Base-by-base conservation (phyloP, 2,113 vertebrate genomes). In the Lasiurus borealis region DNA sequence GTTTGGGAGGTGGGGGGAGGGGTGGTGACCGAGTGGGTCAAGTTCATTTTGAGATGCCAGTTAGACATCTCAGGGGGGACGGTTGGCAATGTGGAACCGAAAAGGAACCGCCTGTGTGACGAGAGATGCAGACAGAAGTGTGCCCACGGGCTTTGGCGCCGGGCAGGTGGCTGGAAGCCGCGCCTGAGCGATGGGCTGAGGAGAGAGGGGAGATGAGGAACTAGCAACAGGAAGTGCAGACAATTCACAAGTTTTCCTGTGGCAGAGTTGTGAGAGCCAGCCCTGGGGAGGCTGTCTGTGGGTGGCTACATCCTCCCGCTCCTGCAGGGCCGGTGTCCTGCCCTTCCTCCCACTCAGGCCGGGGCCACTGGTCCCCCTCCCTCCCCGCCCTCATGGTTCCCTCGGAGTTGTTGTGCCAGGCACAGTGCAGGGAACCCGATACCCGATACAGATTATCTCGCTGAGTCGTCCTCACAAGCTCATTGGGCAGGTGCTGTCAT, bases 341-440 rank as follows among this genome's bases (percentile, higher is more conserved):
- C 44, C 62, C 36, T 40, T 52, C n/a, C 59, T n/a, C 13, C 5
- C 2, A 5, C 34, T 80, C 3, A 21, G 57, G n/a, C 36, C 59
- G 92, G 48, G 25, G 50, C 59, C 76, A 12, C 2, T 0, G 3
- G 62, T n/a, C n/a, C n/a, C n/a, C n/a, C 9, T 34, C 23, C 31
- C 54, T n/a, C 6, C 2, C 34, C 6, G 11, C n/a, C 64, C 1
- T 0, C 0, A 10, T 29, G 40, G 89, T 69, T 13, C 3, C 31
- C 62, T 59, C 10, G 11, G 31, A 69, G 54, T 29, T 36, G 71
- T 36, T 69, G 59, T 14, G 36, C 59, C 5, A 10, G n/a, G 31
- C 3, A 0, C 81, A 50, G 62, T 75, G 40, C 68, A 27, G 3
- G 66, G 52, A n/a, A 11, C 57, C 36, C 14, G 54, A 44, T 2